Evolutionary conservation across 2,797 vertebrate species (phyloP).

Genomic region (Thalassophryne amazonica): DNA sequence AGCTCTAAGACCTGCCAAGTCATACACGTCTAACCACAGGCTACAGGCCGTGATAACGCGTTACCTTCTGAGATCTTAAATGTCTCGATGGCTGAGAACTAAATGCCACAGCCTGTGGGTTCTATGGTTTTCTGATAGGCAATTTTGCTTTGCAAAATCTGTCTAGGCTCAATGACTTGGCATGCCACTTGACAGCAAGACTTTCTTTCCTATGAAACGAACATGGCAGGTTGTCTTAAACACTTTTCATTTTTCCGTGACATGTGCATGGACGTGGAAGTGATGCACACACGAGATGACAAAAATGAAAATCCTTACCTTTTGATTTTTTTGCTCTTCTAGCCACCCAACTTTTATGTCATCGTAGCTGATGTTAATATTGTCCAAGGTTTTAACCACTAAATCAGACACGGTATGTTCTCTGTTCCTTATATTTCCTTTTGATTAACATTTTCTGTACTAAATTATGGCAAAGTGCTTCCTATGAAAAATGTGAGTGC

Average conservation of each 20-base stretch:
- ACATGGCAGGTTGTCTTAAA: constrained; percentile 54
- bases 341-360: constrained; percentile 13
- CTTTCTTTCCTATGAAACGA: constrained; percentile 56
- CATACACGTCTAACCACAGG: constrained; percentile 37
- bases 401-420: not conserved
- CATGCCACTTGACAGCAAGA: constrained; percentile 54
- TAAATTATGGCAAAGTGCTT: too few relatives aligned
- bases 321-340: constrained; percentile 13
- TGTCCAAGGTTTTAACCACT: not conserved
- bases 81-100: constrained; percentile 54
- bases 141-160: constrained; percentile 45
- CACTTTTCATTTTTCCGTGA: constrained; percentile 31
- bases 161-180: constrained; percentile 45
- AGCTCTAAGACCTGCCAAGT: constrained; percentile 47
- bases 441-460: constrained; percentile 2
- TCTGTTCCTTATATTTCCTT: not conserved
- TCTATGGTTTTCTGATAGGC: constrained; percentile 47
- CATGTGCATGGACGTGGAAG: constrained; percentile 31
- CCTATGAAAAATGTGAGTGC: too few relatives aligned
- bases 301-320: constrained; percentile 10
- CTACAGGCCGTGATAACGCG: constrained; percentile 41
- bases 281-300: constrained; percentile 13
- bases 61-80: constrained; percentile 53
- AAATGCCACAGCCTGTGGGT: constrained; percentile 65
- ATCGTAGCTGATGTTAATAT: not conserved